Percentiles rank a stretch among this genome's conserved stretches.
These are phyloP conservation scores for Diprion similis DNA, from an alignment of 1,140 invertebrate species.

Conservation along the genomic window DNA sequence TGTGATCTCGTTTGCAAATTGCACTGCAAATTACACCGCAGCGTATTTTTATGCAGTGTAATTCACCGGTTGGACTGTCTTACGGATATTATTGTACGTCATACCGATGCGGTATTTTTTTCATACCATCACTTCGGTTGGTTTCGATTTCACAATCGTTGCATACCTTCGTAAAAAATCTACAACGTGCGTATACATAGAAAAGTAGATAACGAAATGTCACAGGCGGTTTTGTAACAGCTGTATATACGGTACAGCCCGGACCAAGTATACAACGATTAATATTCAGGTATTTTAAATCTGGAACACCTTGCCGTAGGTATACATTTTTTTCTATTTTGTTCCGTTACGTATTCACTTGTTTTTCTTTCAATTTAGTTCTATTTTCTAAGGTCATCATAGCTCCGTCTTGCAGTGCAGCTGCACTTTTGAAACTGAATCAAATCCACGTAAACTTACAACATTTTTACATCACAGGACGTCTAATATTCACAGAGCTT, in stretches of 20 bases:
- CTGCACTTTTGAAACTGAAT: background rate
- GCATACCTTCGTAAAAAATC: background rate
- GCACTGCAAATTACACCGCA: too few relatives aligned
- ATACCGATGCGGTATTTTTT: background rate
- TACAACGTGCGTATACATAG: background rate
- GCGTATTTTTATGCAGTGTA: too few relatives aligned
- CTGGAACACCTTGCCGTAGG: background rate
- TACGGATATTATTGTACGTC: background rate
- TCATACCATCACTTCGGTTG: background rate
- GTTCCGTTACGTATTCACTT: background rate
- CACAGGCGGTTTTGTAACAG: conserved; percentile 1
- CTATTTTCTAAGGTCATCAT: background rate
- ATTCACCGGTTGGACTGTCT: too few relatives aligned
- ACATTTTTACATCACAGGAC: background rate
- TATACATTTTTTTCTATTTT: too few relatives aligned
- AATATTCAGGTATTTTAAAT: conserved; percentile 8
- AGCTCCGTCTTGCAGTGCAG: background rate
- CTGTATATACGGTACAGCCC: background rate
- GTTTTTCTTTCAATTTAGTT: background rate
- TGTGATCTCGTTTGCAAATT: too few relatives aligned
- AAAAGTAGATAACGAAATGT: conserved; percentile 1
- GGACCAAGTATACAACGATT: background rate
- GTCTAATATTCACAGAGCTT: too few relatives aligned
- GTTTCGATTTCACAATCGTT: background rate
- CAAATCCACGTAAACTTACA: background rate